A percentile compares a stretch with the other conserved stretches of the same genome.
These are phyloP conservation scores for Apostichopus leukothele DNA, from an alignment of 53 echinoderm and acorn worm species.

Conservation along the genomic window DNA sequence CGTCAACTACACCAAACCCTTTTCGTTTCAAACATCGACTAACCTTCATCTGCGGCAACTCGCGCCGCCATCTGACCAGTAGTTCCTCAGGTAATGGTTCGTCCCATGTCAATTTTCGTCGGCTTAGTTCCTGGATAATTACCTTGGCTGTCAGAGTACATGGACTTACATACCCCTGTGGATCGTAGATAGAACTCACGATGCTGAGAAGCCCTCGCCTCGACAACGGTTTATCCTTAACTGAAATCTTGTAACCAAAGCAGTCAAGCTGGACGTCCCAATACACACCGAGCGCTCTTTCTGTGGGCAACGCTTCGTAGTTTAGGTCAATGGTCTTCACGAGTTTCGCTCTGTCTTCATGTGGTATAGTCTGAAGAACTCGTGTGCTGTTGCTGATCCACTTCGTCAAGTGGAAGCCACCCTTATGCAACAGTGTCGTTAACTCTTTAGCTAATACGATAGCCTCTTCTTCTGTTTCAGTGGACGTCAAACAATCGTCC, in stretches of 20 bases:
- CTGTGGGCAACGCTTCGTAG: not conserved
- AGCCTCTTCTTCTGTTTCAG: constrained; percentile 4
- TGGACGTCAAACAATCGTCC: constrained; percentile 48
- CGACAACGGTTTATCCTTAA: constrained; percentile 32
- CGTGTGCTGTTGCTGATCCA: constrained; percentile 35
- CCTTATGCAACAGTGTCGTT: constrained; percentile 9
- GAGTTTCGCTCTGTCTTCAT: constrained; percentile 19
- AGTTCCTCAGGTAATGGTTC: constrained; percentile 13
- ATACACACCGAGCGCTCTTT: constrained; percentile 34
- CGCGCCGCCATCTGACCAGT: not conserved
- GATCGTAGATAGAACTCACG: constrained; percentile 56
- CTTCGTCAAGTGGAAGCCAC: constrained; percentile 36
- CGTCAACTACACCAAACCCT: constrained; percentile 6
- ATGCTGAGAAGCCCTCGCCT: constrained; percentile 54
- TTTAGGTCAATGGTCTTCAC: constrained; percentile 1
- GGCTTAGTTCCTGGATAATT: constrained; percentile 53
- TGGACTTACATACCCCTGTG: constrained; percentile 50
- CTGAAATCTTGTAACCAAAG: constrained; percentile 42
- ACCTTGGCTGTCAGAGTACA: constrained; percentile 48
- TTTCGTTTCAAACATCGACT: constrained; percentile 40
- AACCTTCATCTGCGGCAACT: constrained; percentile 42
- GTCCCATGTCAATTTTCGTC: constrained; percentile 44
- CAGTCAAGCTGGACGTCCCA: constrained; percentile 50
- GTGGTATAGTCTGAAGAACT: constrained; percentile 24
- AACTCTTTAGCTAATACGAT: constrained; percentile 21